phyloP scores from a whole-genome alignment of 2,113 vertebrate genomes.

The Baryphthengus martii region DNA sequence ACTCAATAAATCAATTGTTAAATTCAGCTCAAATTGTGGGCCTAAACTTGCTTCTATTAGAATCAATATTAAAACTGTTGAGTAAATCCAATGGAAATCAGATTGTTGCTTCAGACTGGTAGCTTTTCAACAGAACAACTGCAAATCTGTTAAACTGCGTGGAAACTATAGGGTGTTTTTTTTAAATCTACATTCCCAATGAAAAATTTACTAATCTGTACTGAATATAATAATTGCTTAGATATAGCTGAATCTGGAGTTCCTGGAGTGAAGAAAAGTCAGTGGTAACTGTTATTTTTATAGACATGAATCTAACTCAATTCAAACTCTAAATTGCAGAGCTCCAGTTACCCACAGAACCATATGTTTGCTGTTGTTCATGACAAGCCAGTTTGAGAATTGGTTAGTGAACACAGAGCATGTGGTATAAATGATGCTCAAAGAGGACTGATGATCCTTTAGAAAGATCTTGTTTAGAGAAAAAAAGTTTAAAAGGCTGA shows the following conservation, averaged over 20 bases:
- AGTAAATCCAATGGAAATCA: neutral
- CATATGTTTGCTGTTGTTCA: neutral
- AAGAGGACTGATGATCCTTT: neutral
- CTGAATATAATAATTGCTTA: neutral
- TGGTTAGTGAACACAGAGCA: neutral
- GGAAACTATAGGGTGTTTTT: neutral
- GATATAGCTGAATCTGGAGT: neutral
- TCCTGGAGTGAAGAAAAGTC: neutral
- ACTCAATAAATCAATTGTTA: neutral
- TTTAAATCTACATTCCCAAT: neutral
- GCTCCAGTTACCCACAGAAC: neutral
- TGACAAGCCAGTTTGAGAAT: neutral
- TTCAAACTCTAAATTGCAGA: neutral
- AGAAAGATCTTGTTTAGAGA: neutral
- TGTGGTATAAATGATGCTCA: neutral
- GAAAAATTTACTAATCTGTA: neutral
- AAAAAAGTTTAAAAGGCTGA: neutral
- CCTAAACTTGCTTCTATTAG: neutral
- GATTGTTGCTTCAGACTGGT: neutral
- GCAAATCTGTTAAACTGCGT: neutral
- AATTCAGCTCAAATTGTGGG: neutral
- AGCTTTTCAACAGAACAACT: neutral
- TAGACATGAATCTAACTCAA: neutral
- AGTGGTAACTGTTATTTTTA: neutral
- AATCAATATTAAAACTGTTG: neutral